phyloP scores from a whole-genome alignment of 2,113 vertebrate species.

The Cheilinus undulatus region DNA sequence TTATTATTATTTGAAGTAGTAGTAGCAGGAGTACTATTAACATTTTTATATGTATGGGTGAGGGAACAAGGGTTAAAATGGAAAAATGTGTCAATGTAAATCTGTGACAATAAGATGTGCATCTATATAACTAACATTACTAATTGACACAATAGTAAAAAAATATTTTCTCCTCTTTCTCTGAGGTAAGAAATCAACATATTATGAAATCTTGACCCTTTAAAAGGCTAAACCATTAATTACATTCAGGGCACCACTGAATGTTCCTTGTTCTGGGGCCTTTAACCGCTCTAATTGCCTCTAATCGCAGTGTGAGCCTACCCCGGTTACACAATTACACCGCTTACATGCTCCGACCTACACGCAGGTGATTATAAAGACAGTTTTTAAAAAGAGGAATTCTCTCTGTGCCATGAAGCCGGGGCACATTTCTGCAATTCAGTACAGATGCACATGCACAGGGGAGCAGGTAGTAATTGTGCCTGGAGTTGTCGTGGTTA shows the following conservation, averaged over 20 bases:
- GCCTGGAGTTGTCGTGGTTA: slow-evolving; percentile 57
- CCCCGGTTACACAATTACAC: slow-evolving; percentile 8
- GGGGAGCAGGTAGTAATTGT: slow-evolving; percentile 44
- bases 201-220: background rate
- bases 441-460: slow-evolving; percentile 1
- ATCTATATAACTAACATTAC: too few species aligned
- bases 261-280: background rate
- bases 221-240: background rate
- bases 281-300: slow-evolving; percentile 6
- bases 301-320: slow-evolving; percentile 1
- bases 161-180: background rate
- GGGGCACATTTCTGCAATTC: background rate
- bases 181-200: background rate
- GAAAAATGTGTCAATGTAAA: too few species aligned
- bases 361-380: slow-evolving; percentile 21
- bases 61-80: too few species aligned
- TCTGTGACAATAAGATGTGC: too few species aligned
- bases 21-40: too few species aligned
- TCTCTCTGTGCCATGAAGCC: slow-evolving; percentile 31
- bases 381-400: background rate
- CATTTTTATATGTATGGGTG: too few species aligned
- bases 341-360: slow-evolving; percentile 4
- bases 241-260: background rate
- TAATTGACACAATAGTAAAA: too few species aligned
- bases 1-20: too few species aligned